A percentile compares a stretch with the other conserved stretches of the same genome.
phyloP scores from a whole-genome alignment of 2,113 vertebrate species.

The Todiramphus saurophagus region DNA sequence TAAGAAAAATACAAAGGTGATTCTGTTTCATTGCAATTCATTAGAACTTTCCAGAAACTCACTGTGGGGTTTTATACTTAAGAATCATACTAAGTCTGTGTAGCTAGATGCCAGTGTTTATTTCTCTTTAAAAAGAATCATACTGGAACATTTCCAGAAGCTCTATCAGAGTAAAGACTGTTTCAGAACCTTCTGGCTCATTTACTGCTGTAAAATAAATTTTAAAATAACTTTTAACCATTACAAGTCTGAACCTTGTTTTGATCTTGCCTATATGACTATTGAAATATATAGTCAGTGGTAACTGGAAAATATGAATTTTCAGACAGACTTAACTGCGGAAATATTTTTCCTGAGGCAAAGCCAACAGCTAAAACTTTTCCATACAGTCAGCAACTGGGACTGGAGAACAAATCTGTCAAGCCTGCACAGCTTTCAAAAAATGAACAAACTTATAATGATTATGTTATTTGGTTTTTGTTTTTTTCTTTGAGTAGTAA shows the following conservation, averaged over 20 bases:
- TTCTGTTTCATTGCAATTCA: not conserved
- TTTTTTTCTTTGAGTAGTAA: not conserved
- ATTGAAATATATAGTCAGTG: conserved; percentile 25
- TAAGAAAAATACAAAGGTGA: not conserved
- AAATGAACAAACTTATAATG: not conserved
- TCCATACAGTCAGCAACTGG: not conserved
- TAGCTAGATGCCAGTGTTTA: not conserved
- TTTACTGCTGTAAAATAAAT: conserved; percentile 12
- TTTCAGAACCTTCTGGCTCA: not conserved
- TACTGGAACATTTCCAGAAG: not conserved
- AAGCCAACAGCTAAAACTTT: conserved; percentile 64
- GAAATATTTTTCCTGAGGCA: conserved; percentile 69
- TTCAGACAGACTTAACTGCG: conserved; percentile 44
- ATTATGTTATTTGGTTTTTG: not conserved
- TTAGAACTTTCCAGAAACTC: not conserved
- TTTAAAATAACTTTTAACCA: conserved; percentile 47
- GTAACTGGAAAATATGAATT: conserved; percentile 59
- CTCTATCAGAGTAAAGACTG: not conserved
- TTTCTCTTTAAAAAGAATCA: not conserved
- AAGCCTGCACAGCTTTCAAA: not conserved
- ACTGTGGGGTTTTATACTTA: not conserved
- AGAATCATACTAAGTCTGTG: not conserved
- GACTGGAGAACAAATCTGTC: not conserved
- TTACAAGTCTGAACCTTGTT: conserved; percentile 59
- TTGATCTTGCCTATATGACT: conserved; percentile 42